phyloP scores from a whole-genome alignment of 2,113 vertebrate species.

The Odocoileus virginianus region DNA sequence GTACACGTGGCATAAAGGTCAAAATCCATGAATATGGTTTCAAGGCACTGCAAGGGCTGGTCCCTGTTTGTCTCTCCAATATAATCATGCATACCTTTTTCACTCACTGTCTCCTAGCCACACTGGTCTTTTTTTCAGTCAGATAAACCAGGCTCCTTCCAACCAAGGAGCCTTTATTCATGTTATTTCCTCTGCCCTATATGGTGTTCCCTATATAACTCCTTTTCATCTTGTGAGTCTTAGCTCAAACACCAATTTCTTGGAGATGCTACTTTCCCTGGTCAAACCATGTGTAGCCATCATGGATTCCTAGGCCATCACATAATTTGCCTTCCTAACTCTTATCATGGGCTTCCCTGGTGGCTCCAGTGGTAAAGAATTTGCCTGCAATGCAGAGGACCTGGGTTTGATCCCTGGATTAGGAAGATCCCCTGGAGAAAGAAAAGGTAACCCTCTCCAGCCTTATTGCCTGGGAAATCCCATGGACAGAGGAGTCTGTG shows the following conservation, averaged over 20 bases:
- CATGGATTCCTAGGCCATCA: background rate
- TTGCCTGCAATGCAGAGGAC: background rate
- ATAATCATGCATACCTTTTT: background rate
- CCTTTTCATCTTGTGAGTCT: background rate
- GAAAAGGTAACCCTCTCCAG: background rate
- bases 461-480: background rate
- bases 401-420: background rate
- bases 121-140: background rate
- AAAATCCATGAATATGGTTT: background rate
- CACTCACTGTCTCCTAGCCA: background rate
- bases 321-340: background rate
- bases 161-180: background rate
- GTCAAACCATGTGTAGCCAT: background rate
- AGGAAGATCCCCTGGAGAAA: background rate
- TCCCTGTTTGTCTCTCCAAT: background rate
- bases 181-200: background rate
- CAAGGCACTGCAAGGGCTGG: background rate
- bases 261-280: background rate
- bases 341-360: background rate
- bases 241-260: background rate
- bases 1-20: background rate
- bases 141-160: background rate
- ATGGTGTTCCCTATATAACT: background rate
- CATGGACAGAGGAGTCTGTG: background rate
- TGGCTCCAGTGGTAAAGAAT: background rate